phyloP scores from a whole-genome alignment of 2,113 vertebrate species.

The Triplophysa tibetana region DNA sequence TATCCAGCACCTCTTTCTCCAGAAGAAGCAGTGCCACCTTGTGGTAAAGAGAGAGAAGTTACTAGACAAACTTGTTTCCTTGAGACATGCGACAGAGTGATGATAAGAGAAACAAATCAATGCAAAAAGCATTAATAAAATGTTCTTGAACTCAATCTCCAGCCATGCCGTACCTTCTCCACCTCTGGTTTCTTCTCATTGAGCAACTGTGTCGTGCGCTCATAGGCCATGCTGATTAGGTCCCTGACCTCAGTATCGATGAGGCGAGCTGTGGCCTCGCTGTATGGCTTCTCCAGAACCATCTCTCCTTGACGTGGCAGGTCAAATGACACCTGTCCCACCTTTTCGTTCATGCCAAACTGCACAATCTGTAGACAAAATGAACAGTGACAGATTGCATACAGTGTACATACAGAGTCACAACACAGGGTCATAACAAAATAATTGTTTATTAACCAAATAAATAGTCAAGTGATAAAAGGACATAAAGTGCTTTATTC shows the following conservation, averaged over 20 bases:
- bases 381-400: not conserved
- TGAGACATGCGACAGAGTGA: no score
- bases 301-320: conserved; percentile 93
- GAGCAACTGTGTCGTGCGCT: conserved; percentile 81
- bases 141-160: no score
- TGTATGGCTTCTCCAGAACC: conserved; percentile 96
- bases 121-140: no score
- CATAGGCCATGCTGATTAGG: conserved; percentile 84
- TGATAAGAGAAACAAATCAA: not conserved
- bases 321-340: conserved; percentile 97
- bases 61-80: not conserved
- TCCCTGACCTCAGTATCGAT: conserved; percentile 89
- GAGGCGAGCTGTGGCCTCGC: conserved; percentile 90
- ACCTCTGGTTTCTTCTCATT: conserved; percentile 84
- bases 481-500: no score
- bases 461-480: not conserved
- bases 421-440: no score
- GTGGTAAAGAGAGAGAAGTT: not conserved
- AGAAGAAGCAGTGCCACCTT: conserved; percentile 92
- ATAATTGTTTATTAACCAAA: not conserved
- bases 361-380: conserved; percentile 85
- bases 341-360: conserved; percentile 96
- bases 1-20: conserved; percentile 94
- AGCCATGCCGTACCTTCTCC: conserved; percentile 82
- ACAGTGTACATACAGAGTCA: not conserved